A percentile compares a stretch with the other conserved stretches of the same genome.
Conservation (phyloP, 2,113 vertebrate species). For the Oreochromis spilurus region DNA sequence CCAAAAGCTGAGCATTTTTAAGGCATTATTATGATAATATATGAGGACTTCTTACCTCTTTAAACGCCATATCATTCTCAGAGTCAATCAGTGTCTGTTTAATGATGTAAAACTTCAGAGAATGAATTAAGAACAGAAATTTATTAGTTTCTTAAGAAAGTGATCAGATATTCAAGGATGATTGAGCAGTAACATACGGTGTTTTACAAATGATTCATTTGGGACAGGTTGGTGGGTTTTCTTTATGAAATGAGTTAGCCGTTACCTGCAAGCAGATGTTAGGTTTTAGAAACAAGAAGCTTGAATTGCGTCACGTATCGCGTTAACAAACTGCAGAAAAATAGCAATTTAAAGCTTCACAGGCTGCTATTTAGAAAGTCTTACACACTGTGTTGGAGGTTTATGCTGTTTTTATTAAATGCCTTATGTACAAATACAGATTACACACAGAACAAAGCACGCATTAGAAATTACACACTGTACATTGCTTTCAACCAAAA, state of each 20-base stretch:
- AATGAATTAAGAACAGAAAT: conserved; percentile 92
- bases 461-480: conserved; percentile 84
- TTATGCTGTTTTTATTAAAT: conserved; percentile 89
- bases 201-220: conserved; percentile 82
- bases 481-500: conserved; percentile 83
- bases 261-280: conserved; percentile 88
- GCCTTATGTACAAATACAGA: conserved; percentile 96
- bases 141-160: conserved; percentile 87
- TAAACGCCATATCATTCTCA: conserved; percentile 96
- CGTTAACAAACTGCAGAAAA: conserved; percentile 88
- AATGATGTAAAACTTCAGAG: conserved; percentile 92
- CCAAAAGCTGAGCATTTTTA: conserved; percentile 80
- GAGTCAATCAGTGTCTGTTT: conserved; percentile 96
- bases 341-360: conserved; percentile 48
- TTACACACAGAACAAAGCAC: conserved; percentile 97
- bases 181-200: conserved; percentile 88
- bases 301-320: background rate
- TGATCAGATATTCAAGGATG: conserved; percentile 87
- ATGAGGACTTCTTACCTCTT: conserved; percentile 96
- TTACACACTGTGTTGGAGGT: conserved; percentile 92
- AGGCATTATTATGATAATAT: conserved; percentile 81
- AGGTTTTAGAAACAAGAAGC: conserved; percentile 86
- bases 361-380: conserved; percentile 95
- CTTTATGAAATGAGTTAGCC: conserved; percentile 86
- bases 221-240: conserved; percentile 70